A percentile compares a stretch with the other conserved stretches of the same genome.
These are phyloP conservation scores for Ornithoptera priamus DNA, from an alignment of 2,888 invertebrate genomes.

Conservation along the genomic window DNA sequence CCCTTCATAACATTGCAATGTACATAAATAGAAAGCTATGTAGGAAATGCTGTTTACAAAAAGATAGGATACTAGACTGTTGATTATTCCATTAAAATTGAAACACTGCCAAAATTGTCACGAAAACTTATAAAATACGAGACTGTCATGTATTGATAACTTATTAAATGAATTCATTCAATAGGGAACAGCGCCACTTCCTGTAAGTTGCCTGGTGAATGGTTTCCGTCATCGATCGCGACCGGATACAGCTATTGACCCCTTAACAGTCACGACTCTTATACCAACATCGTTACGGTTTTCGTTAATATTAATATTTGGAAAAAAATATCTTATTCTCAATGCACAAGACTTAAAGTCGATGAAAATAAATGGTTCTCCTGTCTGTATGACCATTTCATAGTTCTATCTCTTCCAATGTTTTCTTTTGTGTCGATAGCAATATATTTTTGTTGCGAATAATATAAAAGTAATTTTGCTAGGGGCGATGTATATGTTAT, in stretches of 20 bases:
- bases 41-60: no score
- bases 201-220: conserved; percentile 47
- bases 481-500: conserved; percentile 8
- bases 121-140: background rate
- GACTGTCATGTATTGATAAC: background rate
- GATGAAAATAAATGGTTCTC: background rate
- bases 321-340: conserved; percentile 29
- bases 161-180: conserved; percentile 45
- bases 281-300: conserved; percentile 46
- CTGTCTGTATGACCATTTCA: conserved; percentile 27
- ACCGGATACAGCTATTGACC: conserved; percentile 66
- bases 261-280: conserved; percentile 49
- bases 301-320: conserved; percentile 37
- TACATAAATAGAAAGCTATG: no score
- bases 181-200: conserved; percentile 48
- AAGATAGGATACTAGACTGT: no score
- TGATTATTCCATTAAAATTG: no score
- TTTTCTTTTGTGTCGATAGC: conserved; percentile 28
- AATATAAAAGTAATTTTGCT: conserved; percentile 25
- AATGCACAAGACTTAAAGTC: conserved; percentile 20
- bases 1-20: no score
- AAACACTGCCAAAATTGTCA: no score
- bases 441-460: conserved; percentile 25
- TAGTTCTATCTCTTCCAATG: conserved; percentile 28
- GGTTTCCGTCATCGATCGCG: conserved; percentile 66